These are phyloP conservation scores for Aelia acuminata DNA, from an alignment of 2,888 invertebrate genomes.

Conservation along the genomic window DNA sequence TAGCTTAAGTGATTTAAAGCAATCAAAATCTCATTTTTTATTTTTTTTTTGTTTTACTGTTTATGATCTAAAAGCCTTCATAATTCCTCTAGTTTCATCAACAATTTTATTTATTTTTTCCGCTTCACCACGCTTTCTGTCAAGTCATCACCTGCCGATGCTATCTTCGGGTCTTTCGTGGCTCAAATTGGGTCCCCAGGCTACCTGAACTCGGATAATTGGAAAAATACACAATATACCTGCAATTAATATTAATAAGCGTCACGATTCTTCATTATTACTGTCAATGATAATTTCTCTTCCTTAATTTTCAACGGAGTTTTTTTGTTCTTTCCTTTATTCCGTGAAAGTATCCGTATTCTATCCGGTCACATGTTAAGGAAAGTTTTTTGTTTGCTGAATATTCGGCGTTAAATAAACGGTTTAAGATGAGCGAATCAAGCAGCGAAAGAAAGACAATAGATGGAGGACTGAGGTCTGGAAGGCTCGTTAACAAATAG, in stretches of 20 bases:
- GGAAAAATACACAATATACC: neutral
- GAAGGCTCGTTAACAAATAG: constrained; percentile 40
- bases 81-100: neutral
- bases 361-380: neutral
- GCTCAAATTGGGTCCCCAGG: neutral
- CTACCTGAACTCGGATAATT: neutral
- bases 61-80: neutral
- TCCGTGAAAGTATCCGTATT: neutral
- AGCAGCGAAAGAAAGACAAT: neutral
- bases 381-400: neutral
- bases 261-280: neutral
- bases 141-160: constrained; percentile 2
- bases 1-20: too few species aligned
- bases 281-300: neutral
- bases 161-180: neutral
- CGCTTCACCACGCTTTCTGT: neutral
- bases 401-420: neutral
- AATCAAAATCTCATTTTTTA: too few species aligned
- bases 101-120: neutral
- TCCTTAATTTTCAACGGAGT: neutral
- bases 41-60: too few species aligned
- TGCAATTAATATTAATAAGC: constrained; percentile 11
- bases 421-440: neutral
- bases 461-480: neutral
- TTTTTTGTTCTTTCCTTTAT: neutral